Evolutionary conservation across 2,888 invertebrate genomes (phyloP).

Genomic region (Miltochrista miniata): DNA sequence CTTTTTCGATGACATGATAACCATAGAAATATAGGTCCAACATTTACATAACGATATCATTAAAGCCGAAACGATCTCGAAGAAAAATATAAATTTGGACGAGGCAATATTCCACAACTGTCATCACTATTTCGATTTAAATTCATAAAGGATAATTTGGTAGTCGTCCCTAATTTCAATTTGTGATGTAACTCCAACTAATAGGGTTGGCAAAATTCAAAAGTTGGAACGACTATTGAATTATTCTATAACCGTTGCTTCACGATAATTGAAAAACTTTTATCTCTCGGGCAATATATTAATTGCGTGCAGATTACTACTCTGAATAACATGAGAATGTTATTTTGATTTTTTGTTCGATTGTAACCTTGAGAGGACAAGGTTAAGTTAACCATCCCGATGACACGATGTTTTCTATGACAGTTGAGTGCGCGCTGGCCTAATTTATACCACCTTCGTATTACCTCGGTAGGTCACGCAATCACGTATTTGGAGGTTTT

Average conservation of each 20-base stretch:
- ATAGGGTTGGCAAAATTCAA: conserved; percentile 19
- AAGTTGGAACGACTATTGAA: conserved; percentile 19
- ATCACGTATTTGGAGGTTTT: conserved; percentile 48
- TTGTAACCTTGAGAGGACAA: conserved; percentile 39
- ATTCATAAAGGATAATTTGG: conserved; percentile 18
- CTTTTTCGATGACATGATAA: conserved; percentile 38
- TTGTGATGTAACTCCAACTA: conserved; percentile 27
- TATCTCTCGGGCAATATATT: conserved; percentile 19
- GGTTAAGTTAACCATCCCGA: conserved; percentile 38
- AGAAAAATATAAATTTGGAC: conserved; percentile 29
- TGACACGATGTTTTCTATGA: conserved; percentile 44
- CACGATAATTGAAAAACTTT: conserved; percentile 37
- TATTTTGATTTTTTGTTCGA: conserved; percentile 2
- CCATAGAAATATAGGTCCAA: conserved; percentile 39
- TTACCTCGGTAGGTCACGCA: conserved; percentile 53
- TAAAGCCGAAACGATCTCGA: conserved; percentile 29
- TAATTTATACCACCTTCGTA: conserved; percentile 49
- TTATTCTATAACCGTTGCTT: conserved; percentile 23
- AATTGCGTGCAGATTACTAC: conserved; percentile 24
- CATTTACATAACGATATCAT: conserved; percentile 56
- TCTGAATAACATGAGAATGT: conserved; percentile 6
- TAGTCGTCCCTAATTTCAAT: conserved; percentile 30
- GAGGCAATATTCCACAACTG: conserved; percentile 8
- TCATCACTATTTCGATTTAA: conserved; percentile 16
- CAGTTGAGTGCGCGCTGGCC: conserved; percentile 41